phyloP scores from a whole-genome alignment of 2,113 vertebrate genomes.

The Apodemus speciosus region DNA sequence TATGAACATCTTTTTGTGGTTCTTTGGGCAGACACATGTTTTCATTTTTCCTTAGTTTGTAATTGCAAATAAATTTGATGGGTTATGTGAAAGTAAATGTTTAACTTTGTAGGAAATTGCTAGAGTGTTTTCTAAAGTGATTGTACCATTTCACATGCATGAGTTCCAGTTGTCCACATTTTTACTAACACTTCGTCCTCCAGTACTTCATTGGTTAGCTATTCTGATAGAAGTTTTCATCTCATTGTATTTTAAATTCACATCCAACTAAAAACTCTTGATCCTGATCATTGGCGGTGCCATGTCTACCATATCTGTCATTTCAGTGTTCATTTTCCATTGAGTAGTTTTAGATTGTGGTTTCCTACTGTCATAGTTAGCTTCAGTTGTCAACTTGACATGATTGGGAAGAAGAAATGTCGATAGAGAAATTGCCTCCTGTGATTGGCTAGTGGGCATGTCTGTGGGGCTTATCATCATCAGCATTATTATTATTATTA shows the following conservation, averaged over 20 bases:
- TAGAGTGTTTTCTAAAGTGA: background rate
- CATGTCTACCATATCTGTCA: background rate
- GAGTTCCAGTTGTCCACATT: background rate
- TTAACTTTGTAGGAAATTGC: background rate
- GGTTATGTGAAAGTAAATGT: background rate
- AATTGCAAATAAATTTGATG: background rate
- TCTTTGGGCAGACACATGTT: slow-evolving; percentile 9
- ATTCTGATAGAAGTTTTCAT: background rate
- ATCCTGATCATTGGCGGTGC: background rate
- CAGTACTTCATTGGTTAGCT: background rate
- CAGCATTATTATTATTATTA: no score
- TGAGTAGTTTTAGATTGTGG: background rate
- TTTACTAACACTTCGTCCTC: background rate
- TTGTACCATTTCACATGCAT: background rate
- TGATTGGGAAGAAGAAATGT: no score
- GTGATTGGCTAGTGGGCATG: background rate
- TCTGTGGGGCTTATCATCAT: no score
- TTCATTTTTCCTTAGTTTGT: background rate
- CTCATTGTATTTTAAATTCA: background rate
- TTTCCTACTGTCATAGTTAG: background rate
- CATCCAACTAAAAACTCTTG: background rate
- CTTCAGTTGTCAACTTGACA: background rate
- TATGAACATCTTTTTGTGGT: background rate
- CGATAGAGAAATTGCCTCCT: background rate
- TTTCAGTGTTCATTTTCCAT: background rate